Evolutionary conservation across 1,140 invertebrate species (phyloP).

Genomic region (Drosophila nigromelanica): DNA sequence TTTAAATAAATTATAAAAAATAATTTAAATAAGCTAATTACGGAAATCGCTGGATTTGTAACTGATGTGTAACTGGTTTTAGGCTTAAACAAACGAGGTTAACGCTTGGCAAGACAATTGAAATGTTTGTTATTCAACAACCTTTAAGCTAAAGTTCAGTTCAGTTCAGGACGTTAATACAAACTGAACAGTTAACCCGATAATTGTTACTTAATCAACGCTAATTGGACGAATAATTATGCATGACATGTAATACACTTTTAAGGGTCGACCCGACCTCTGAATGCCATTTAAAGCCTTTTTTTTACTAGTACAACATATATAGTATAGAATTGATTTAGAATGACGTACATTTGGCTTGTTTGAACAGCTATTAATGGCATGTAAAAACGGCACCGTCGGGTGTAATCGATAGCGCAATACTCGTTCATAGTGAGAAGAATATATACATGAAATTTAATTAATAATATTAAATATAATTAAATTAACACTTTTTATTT

Average conservation of each 20-base stretch:
- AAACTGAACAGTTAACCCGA: conserved; percentile 33
- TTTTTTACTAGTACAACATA: neutral
- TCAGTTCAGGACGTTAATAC: neutral
- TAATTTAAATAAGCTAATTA: conserved; percentile 13
- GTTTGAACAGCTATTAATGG: neutral
- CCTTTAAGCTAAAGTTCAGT: neutral
- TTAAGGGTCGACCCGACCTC: neutral
- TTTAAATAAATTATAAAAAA: conserved; percentile 10
- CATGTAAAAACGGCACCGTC: too few species aligned
- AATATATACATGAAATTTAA: too few species aligned
- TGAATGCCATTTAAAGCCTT: neutral
- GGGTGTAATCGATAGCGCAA: too few species aligned
- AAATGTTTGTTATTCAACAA: neutral
- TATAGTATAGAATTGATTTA: neutral
- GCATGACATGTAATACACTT: conserved; percentile 5
- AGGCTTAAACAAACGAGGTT: neutral
- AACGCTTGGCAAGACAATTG: conserved; percentile 12
- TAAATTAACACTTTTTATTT: too few species aligned
- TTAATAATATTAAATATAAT: too few species aligned
- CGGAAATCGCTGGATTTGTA: neutral
- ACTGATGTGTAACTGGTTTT: neutral
- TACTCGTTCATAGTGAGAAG: too few species aligned
- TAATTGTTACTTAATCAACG: conserved; percentile 57
- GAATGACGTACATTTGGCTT: neutral
- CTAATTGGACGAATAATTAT: conserved; percentile 57